A percentile compares a stretch with the other conserved stretches of the same genome.
These are phyloP conservation scores for Eupithecia centaureata DNA, from an alignment of 2,888 invertebrate species.

Conservation along the genomic window DNA sequence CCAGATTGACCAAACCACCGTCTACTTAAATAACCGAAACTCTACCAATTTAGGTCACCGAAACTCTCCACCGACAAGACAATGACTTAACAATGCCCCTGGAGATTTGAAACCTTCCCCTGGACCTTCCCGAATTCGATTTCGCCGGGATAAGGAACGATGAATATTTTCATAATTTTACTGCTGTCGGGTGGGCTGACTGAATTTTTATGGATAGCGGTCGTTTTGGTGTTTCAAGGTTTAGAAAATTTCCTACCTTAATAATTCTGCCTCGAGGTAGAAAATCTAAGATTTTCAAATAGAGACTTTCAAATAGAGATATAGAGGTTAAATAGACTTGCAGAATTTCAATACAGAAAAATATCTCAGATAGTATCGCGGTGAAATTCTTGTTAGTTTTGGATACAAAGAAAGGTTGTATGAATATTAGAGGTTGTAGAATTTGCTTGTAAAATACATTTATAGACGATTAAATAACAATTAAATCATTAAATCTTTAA, in stretches of 20 bases:
- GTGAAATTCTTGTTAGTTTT: not conserved
- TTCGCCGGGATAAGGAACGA: slow-evolving; percentile 45
- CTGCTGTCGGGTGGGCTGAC: slow-evolving; percentile 36
- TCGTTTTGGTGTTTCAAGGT: not conserved
- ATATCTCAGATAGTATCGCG: too few relatives aligned
- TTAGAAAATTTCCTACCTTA: not conserved
- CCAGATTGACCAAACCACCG: not conserved
- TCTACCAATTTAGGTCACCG: slow-evolving; percentile 13
- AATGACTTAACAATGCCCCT: slow-evolving; percentile 45
- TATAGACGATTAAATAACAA: too few relatives aligned
- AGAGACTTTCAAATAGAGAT: too few relatives aligned
- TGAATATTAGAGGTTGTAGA: not conserved
- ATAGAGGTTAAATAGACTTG: too few relatives aligned
- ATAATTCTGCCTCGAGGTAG: not conserved
- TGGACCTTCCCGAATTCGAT: slow-evolving; percentile 47
- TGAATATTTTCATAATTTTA: slow-evolving; percentile 49
- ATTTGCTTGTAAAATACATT: not conserved
- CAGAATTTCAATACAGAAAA: too few relatives aligned
- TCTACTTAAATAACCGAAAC: not conserved
- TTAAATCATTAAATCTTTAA: too few relatives aligned
- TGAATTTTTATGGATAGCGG: slow-evolving; percentile 33
- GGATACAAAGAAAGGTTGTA: not conserved
- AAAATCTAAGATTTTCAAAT: not conserved
- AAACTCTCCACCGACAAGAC: slow-evolving; percentile 31
- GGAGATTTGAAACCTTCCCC: slow-evolving; percentile 41